Base-by-base conservation (phyloP, 2,888 invertebrate genomes). In the Ormia ochracea region DNA sequence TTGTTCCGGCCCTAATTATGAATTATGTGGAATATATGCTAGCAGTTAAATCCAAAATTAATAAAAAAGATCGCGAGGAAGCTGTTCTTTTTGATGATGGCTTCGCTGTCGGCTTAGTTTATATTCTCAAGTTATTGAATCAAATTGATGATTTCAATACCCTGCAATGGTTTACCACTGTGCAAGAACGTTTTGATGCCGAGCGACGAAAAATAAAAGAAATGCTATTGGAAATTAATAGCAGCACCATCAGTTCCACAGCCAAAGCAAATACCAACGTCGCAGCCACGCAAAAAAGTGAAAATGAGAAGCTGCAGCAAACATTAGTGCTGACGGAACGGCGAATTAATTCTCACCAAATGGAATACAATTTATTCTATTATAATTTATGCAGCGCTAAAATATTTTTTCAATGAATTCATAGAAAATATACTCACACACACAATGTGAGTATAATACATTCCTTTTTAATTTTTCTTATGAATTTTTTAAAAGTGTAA, bases 31-130 rank as follows among this genome's bases (percentile, higher is more conserved):
- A 99, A 86, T 94, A 98, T 88, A 95, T 97, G 84, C 93, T 98
- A 81, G 93, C 94, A 52, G 95, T 96, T 81, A 98, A 98, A 88
- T 98, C 98, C 85, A 96, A 96, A 89, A 93, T 99, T 90, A 94
- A 93, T 79, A 98, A 98, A 88, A 97, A 96, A 87, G 88, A 89
- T 76, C 87, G 86, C 23, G 78, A 86, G 12, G 96, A 96, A 12
- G 95, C 96, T 58, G 94, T 96, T 1, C 98, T 99, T 87, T 98
- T 98, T 10, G 99, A 99, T 89, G 99, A 99, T 90, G 99, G 99
- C 12, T 99, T 99, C 91, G 96, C 98, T 4, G 96, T 99, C 93
- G 99, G 98, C 87, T 90, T 92, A 17, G 97, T 98, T 0, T 99
- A 98, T 86, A 95, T 99, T 83, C 91, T 98, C 77, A 96, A 96